Evolutionary conservation across 2,797 vertebrate species (phyloP).

Genomic region (Smutsia gigantea): DNA sequence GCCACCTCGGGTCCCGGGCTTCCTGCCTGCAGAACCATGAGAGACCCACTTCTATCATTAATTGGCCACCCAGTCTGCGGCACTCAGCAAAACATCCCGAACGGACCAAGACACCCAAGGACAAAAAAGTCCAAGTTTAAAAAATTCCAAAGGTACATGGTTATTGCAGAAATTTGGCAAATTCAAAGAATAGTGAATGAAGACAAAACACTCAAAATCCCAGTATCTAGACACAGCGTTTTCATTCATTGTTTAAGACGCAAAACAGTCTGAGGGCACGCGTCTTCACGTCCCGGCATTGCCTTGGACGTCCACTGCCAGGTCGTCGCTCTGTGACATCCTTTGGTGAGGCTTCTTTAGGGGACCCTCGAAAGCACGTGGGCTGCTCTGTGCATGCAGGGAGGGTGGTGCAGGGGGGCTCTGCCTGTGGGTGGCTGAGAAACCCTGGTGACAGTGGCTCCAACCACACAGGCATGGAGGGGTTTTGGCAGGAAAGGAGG

Average conservation of each 20-base stretch:
- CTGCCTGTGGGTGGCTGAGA: background rate
- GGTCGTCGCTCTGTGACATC: background rate
- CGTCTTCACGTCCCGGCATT: too few relatives aligned
- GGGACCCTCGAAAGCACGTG: background rate
- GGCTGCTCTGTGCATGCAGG: too few relatives aligned
- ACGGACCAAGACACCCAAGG: background rate
- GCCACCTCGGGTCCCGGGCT: background rate
- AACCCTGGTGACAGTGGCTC: background rate
- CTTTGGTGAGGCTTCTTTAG: background rate
- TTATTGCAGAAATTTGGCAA: background rate
- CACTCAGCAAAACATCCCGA: too few relatives aligned
- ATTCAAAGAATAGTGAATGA: background rate
- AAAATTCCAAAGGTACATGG: background rate
- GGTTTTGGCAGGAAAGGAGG: background rate
- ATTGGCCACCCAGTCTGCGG: background rate
- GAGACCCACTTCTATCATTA: background rate
- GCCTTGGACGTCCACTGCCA: background rate
- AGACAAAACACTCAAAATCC: background rate
- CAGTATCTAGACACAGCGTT: too few relatives aligned
- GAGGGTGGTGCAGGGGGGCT: background rate
- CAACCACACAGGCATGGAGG: background rate
- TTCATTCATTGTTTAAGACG: background rate
- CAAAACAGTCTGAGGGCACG: background rate
- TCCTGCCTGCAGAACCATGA: background rate
- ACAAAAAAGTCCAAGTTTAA: background rate